Conservation (phyloP, 2,888 invertebrate genomes). For the Stenchaetothrips biformis region DNA sequence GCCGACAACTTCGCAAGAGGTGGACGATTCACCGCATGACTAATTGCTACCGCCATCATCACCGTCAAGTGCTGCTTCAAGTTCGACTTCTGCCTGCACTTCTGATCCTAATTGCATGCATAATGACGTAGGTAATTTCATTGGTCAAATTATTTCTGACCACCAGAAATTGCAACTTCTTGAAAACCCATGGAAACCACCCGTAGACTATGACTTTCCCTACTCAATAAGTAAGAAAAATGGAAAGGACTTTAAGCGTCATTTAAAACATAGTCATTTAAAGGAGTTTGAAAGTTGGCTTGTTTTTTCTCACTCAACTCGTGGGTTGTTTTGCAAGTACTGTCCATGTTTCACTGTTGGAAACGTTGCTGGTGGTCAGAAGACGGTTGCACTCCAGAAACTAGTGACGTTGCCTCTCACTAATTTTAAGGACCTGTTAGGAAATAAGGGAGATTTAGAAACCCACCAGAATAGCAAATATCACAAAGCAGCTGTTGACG, state of each 20-base stretch:
- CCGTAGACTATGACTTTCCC: constrained; percentile 33
- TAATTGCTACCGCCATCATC: no score
- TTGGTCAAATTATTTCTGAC: constrained; percentile 22
- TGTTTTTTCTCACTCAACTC: constrained; percentile 26
- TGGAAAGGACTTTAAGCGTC: constrained; percentile 31
- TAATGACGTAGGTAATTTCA: constrained; percentile 24
- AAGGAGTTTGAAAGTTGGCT: constrained; percentile 33
- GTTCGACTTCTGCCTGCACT: no score
- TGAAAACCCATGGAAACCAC: constrained; percentile 31
- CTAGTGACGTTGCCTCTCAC: constrained; percentile 36
- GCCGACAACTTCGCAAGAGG: no score
- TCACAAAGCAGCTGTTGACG: constrained; percentile 34
- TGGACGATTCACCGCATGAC: no score
- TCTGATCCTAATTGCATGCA: no score
- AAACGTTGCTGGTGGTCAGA: constrained; percentile 33
- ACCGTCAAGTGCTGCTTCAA: no score
- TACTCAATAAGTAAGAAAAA: constrained; percentile 33
- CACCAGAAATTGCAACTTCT: constrained; percentile 15
- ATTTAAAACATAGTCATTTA: constrained; percentile 33
- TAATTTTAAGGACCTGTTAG: constrained; percentile 36
- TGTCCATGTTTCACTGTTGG: constrained; percentile 34
- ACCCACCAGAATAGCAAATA: constrained; percentile 32
- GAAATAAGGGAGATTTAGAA: constrained; percentile 36
- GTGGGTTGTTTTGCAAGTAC: constrained; percentile 35
- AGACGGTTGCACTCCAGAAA: constrained; percentile 33